Evolutionary conservation across 2,113 vertebrate species (phyloP).

Genomic region (Periophthalmus modestus): DNA sequence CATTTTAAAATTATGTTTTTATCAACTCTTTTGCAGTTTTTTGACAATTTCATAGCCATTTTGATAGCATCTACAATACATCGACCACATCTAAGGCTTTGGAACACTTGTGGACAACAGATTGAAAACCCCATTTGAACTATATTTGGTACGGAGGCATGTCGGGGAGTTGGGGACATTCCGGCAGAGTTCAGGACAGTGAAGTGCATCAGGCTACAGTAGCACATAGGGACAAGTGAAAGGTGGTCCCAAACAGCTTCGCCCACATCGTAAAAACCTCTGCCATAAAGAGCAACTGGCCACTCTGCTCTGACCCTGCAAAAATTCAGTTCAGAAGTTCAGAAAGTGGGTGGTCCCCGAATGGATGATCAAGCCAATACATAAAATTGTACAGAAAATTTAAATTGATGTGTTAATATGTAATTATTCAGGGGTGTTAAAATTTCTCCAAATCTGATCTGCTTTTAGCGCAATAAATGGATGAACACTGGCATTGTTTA

Average conservation of each 20-base stretch:
- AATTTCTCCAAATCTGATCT: too few species aligned
- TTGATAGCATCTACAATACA: neutral
- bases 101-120: neutral
- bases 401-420: neutral
- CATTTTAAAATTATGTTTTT: neutral
- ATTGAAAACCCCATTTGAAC: neutral
- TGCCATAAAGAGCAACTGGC: conserved; percentile 81
- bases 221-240: conserved; percentile 67
- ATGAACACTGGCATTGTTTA: neutral
- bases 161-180: conserved; percentile 19
- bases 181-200: conserved; percentile 23
- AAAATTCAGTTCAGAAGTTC: conserved; percentile 73
- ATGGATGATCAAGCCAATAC: conserved; percentile 46
- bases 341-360: conserved; percentile 77
- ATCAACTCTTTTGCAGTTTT: neutral
- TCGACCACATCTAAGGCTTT: neutral
- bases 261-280: conserved; percentile 80
- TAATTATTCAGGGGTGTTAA: too few species aligned
- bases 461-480: too few species aligned
- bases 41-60: neutral
- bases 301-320: conserved; percentile 75
- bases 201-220: conserved; percentile 38
- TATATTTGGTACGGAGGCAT: neutral
- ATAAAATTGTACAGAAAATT: neutral
- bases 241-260: conserved; percentile 75